Evolutionary conservation across 1,140 invertebrate genomes (phyloP), one percentile per base, ranked within the genome.

Genomic region (Aphaenogaster floridana): DNA sequence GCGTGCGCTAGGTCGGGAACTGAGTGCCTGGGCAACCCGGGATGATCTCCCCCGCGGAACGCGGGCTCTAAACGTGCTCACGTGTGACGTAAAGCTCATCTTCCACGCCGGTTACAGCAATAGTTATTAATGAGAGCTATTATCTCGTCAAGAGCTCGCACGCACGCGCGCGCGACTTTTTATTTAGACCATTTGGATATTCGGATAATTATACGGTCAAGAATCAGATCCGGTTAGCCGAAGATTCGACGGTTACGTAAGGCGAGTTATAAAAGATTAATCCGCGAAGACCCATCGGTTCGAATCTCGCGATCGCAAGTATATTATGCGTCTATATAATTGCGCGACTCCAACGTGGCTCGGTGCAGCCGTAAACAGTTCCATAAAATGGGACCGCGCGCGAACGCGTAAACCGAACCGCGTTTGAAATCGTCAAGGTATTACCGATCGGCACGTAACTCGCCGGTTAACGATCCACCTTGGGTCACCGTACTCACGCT

Each of bases 391-490:
- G 21, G 34, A 39, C 69, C 1, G 61, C 77, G 45, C 78, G 28
- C 36, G 52, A 17, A 61, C 45, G 48, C 15, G 45, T 42, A 21
- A 17, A 39, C 28, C 28, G 61, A 34, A 77, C 34, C 13, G 77
- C 88, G 63, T 79, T 86, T 76, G 63, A 91, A 88, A 86, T 90
- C 89, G 86, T 85, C 45, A 34, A 54, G 17, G 59, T 89, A 74
- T 90, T 86, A 34, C 81, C 59, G 81, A 90, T 91, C 61, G 81
- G 64, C 80, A 88, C 90, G 81, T 88, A 88, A 90, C 77, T 88
- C 52, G 78, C 21, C 69, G 80, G 63, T 88, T 88, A 91, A 90
- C 81, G 72, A 90, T 91, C 77, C 66, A 54, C 64, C 72, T 83
- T 74, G 59, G 81, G 86, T 91, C 81, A 90, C 77, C 69, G 81